phyloP scores from a whole-genome alignment of 2,888 invertebrate species.

The Drosophila neoperkinsi region DNA sequence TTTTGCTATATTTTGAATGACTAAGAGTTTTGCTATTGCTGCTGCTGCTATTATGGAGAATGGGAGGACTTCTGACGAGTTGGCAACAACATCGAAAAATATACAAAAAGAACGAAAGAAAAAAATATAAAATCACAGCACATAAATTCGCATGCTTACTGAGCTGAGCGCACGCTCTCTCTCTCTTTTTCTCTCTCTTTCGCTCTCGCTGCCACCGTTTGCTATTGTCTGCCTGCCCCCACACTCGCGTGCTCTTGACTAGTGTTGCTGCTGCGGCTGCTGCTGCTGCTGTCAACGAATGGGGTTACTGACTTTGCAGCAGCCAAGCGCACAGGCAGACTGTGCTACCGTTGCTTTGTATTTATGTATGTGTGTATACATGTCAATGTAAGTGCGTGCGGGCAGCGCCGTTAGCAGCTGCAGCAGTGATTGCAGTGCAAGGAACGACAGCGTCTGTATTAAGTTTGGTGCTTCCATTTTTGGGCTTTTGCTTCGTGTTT shows the following conservation, averaged over 20 bases:
- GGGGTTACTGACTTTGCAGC: constrained; percentile 81
- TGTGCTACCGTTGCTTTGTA: constrained; percentile 52
- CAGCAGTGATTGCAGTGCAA: constrained; percentile 44
- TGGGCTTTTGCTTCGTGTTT: constrained; percentile 44
- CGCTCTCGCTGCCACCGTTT: constrained; percentile 26
- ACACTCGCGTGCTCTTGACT: constrained; percentile 41
- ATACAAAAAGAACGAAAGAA: not conserved
- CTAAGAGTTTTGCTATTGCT: constrained; percentile 59
- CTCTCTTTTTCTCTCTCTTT: constrained; percentile 23
- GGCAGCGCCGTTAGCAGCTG: constrained; percentile 36
- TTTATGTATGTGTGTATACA: constrained; percentile 5
- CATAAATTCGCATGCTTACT: constrained; percentile 69
- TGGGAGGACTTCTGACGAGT: constrained; percentile 60
- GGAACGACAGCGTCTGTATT: constrained; percentile 45
- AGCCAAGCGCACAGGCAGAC: constrained; percentile 58
- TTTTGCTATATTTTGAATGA: constrained; percentile 67
- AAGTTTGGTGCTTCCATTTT: constrained; percentile 52
- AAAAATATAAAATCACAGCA: constrained; percentile 60
- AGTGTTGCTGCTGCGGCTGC: constrained; percentile 39
- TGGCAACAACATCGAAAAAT: constrained; percentile 69
- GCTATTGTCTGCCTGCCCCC: constrained; percentile 35
- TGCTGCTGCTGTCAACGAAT: constrained; percentile 65
- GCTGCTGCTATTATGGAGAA: constrained; percentile 48
- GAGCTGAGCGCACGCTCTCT: constrained; percentile 37
- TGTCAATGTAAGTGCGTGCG: constrained; percentile 55